Percentiles rank a stretch among this genome's conserved stretches.
Conservation (phyloP, 2,113 vertebrate genomes). For the Zosterops hypoxanthus region DNA sequence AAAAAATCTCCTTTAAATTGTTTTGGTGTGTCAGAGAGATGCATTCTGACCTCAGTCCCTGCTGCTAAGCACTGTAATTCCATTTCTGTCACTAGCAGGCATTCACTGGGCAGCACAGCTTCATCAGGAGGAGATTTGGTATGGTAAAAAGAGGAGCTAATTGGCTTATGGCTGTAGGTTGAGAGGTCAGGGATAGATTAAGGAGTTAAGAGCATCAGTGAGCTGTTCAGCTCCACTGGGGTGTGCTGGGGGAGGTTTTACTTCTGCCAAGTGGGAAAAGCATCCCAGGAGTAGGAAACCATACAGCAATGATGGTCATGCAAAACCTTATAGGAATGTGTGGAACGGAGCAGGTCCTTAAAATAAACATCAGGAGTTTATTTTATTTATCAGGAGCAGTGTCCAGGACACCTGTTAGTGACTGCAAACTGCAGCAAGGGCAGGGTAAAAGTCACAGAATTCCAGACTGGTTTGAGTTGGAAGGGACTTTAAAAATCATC, state of each 20-base stretch:
- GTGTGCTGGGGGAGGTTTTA: neutral
- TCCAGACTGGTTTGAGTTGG: neutral
- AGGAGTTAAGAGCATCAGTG: slow-evolving; percentile 20
- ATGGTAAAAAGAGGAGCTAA: slow-evolving; percentile 33
- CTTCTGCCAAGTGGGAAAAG: neutral
- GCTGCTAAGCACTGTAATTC: neutral
- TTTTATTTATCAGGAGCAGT: neutral
- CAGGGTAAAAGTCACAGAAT: neutral
- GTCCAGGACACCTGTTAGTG: neutral
- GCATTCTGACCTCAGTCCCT: slow-evolving; percentile 4
- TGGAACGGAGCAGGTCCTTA: neutral
- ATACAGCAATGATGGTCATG: neutral
- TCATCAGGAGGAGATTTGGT: slow-evolving; percentile 50
- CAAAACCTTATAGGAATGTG: neutral
- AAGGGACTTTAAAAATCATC: neutral
- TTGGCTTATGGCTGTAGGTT: slow-evolving; percentile 52
- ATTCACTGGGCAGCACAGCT: neutral
- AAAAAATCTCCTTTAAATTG: neutral
- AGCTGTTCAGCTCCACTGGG: neutral
- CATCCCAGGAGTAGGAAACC: neutral
- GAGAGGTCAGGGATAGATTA: slow-evolving; percentile 41
- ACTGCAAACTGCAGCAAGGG: neutral
- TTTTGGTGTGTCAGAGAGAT: neutral
- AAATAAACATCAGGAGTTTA: neutral
- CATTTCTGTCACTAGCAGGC: slow-evolving; percentile 18